These are phyloP conservation scores for Mugil cephalus DNA, from an alignment of 2,113 vertebrate genomes.

Conservation along the genomic window DNA sequence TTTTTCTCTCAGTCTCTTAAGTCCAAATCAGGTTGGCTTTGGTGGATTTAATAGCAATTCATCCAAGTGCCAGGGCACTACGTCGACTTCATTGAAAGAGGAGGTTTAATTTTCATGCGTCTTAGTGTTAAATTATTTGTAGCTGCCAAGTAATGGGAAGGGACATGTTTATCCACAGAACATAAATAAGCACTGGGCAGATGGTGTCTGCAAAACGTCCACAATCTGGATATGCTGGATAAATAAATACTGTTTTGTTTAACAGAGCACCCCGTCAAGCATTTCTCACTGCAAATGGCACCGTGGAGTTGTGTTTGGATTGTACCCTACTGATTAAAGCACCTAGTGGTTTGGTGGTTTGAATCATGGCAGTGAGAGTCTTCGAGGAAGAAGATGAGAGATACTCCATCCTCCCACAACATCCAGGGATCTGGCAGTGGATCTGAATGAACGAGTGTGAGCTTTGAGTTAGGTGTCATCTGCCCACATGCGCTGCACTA, in stretches of 20 bases:
- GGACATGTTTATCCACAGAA: conserved; percentile 39
- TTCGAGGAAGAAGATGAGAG: conserved; percentile 21
- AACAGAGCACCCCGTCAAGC: conserved; percentile 24
- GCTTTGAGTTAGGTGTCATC: conserved; percentile 30
- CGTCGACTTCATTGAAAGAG: conserved; percentile 3
- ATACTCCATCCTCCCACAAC: conserved; percentile 11
- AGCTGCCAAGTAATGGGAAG: conserved; percentile 24
- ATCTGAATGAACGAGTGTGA: conserved; percentile 35
- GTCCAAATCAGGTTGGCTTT: conserved; percentile 35
- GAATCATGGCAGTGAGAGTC: conserved; percentile 11
- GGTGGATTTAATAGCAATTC: conserved; percentile 46
- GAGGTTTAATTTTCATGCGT: conserved; percentile 44
- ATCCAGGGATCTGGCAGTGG: conserved; percentile 13
- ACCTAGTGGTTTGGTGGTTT: conserved; percentile 24
- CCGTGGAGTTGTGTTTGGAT: conserved; percentile 28
- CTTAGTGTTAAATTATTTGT: conserved; percentile 32
- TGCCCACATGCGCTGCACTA: conserved; percentile 16
- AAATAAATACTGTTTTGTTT: conserved; percentile 24
- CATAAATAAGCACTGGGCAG: conserved; percentile 24
- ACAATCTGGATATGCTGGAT: conserved; percentile 25
- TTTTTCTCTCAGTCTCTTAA: conserved; percentile 17
- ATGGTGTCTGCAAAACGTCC: conserved; percentile 17
- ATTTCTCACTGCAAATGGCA: conserved; percentile 4
- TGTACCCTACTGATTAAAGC: conserved; percentile 30
- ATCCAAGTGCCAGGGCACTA: conserved; percentile 29